Base-by-base conservation (phyloP, 2,888 invertebrate species). In the Ernsta delagoae region DNA sequence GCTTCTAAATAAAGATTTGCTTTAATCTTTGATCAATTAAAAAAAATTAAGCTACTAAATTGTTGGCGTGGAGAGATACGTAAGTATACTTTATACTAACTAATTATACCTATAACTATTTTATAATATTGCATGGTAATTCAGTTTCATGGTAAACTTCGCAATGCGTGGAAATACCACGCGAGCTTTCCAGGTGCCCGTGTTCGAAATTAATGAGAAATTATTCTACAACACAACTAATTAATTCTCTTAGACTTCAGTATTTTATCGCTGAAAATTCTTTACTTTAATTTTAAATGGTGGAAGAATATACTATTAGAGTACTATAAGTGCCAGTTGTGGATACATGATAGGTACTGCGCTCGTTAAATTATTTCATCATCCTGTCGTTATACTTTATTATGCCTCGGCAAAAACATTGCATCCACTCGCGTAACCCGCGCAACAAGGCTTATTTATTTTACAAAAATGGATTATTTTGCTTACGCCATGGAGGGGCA, bases 151-250 rank as follows among this genome's bases (percentile, higher is more conserved):
- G 75, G 75, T 75, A 75, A 72, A 77, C 24, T 77, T 78, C 81
- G 82, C 79, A 85, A 83, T 85, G 80, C 81, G 78, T 85, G 81
- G 80, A 88, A 87, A 87, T 85, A 76, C 83, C 76, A 75, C 74
- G 80, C 79, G 74, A 76, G 75, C 71, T 80, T 81, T 77, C 79
- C 74, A 77, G 79, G 74, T 75, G 76, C 73, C 75, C 80, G 78
- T 83, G 85, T 88, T 80, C 61, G 76, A 85, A 85, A 87, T 87
- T 86, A 89, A 90, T 86, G 85, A 86, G 86, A 84, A 87, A 85
- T 87, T 84, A 85, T 85, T 82, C 79, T 74, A 77, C 78, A 80
- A 76, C 80, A 80, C 78, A 76, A 79, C 81, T 87, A 88, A 89
- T 90, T 88, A 87, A 88, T 85, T 83, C 82, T 76, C 70, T 70